A percentile compares a stretch with the other conserved stretches of the same genome.
phyloP scores from a whole-genome alignment of 2,797 vertebrate genomes.

The Oreonectes daqikongensis region DNA sequence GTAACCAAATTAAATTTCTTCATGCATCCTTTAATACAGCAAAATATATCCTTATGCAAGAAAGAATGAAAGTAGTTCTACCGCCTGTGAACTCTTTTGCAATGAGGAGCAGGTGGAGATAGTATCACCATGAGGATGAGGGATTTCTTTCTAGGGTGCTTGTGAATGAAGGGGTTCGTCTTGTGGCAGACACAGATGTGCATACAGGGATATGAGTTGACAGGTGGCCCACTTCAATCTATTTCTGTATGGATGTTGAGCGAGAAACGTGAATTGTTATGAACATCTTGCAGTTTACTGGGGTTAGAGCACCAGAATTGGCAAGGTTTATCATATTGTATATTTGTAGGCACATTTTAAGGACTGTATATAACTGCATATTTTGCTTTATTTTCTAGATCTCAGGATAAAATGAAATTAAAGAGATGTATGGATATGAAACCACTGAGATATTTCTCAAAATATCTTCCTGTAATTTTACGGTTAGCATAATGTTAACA shows the following conservation, averaged over 20 bases:
- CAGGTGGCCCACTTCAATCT: neutral
- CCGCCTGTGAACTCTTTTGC: neutral
- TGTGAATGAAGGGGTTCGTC: neutral
- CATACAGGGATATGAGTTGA: neutral
- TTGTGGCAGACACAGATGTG: slow-evolving; percentile 23
- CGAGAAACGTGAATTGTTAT: neutral
- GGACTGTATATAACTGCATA: too few relatives aligned
- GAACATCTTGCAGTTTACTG: neutral
- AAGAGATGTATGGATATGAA: too few relatives aligned
- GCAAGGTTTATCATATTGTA: neutral
- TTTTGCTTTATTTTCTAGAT: too few relatives aligned
- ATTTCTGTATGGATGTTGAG: neutral
- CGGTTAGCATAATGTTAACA: too few relatives aligned
- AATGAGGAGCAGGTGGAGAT: slow-evolving; percentile 14
- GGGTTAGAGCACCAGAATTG: neutral
- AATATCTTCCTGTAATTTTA: too few relatives aligned
- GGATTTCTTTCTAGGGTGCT: slow-evolving; percentile 18
- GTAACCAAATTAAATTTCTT: neutral
- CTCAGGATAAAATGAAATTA: too few relatives aligned
- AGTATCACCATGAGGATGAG: neutral
- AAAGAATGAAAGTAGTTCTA: neutral
- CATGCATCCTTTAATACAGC: neutral
- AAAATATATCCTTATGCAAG: neutral
- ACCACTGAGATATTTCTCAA: too few relatives aligned
- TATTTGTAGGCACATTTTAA: neutral